Base-by-base conservation (phyloP, 1,140 invertebrate species). In the Leguminivora glycinivorella region DNA sequence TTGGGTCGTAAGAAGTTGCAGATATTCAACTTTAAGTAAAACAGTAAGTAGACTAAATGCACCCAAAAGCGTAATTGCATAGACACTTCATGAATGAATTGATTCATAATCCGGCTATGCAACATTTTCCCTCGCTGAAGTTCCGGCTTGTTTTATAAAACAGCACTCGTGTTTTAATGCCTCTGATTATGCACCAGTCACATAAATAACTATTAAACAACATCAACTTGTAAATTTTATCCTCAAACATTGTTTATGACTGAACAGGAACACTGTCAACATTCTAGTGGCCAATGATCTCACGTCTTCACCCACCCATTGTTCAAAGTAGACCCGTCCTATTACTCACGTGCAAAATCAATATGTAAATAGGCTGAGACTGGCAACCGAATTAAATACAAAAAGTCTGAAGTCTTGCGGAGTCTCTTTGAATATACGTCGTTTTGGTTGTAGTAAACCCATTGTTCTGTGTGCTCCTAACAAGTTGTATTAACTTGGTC, bases 361-460 rank as follows among this genome's bases (percentile, higher is more conserved):
- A 81, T 84, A 86, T 85, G 80, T 80, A 85, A 85, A 84, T 84
- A 81, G 78, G 75, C 81, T 77, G 71, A 71, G 76, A 79, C 75
- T 79, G 63, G 75, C 80, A 34, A 63, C 25, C 2, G 29, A 31
- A 22, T n/a, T 31, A 9, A 14, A 17, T 22, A 29, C 26, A 63
- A 63, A 63, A 63, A 9, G 29, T 31, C 12, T 7, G n/a, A 63
- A 63, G 29, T 17, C 7, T 24, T 14, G 5, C 17, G 19, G 25
- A 31, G 5, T 34, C 9, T 17, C 26, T 63, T 29, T 63, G 22
- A 9, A n/a, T 5, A 31, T 63, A 31, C 72, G 71, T 78, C 82
- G 84, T 84, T 83, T 83, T 83, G 73, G 69, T 69, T 71, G 72
- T 72, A 70, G 74, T 68, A 72, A 77, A 71, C 77, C 73, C 71